A percentile compares a stretch with the other conserved stretches of the same genome.
These are phyloP conservation scores for Physeter macrocephalus DNA, from an alignment of 2,113 vertebrate species.

Conservation along the genomic window DNA sequence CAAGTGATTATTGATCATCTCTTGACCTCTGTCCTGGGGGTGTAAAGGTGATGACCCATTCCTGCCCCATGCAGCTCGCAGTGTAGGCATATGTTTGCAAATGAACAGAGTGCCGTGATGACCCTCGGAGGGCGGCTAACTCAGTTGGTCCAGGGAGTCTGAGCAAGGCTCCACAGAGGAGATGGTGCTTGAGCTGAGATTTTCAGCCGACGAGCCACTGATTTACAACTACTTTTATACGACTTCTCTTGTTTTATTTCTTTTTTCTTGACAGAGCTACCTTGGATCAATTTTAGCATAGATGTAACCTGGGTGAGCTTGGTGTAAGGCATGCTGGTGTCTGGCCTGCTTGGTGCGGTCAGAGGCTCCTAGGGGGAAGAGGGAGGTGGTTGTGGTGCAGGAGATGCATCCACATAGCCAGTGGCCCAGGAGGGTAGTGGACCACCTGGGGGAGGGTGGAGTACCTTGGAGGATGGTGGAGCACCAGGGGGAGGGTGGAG, in stretches of 20 bases:
- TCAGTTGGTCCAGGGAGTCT: neutral
- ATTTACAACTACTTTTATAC: neutral
- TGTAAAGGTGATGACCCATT: neutral
- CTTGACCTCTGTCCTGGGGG: neutral
- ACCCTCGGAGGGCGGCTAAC: neutral
- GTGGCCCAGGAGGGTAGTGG: neutral
- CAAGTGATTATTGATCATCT: fast-evolving
- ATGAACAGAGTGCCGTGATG: neutral
- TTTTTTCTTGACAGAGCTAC: neutral
- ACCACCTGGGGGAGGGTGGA: neutral
- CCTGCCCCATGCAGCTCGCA: neutral
- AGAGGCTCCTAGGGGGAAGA: neutral
- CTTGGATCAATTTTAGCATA: neutral
- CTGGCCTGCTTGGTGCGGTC: neutral
- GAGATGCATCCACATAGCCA: neutral
- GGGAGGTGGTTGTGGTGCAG: neutral
- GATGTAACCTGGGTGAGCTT: neutral
- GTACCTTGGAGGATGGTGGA: too few species aligned
- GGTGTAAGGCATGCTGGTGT: neutral
- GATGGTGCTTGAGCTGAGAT: neutral
- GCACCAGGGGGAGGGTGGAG: too few species aligned
- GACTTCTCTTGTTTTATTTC: neutral
- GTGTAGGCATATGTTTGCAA: neutral
- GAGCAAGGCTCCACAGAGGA: neutral
- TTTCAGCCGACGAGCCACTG: neutral